These are phyloP conservation scores for Leptinotarsa rubiginosa DNA, from an alignment of 2,888 invertebrate genomes.

Conservation along the genomic window DNA sequence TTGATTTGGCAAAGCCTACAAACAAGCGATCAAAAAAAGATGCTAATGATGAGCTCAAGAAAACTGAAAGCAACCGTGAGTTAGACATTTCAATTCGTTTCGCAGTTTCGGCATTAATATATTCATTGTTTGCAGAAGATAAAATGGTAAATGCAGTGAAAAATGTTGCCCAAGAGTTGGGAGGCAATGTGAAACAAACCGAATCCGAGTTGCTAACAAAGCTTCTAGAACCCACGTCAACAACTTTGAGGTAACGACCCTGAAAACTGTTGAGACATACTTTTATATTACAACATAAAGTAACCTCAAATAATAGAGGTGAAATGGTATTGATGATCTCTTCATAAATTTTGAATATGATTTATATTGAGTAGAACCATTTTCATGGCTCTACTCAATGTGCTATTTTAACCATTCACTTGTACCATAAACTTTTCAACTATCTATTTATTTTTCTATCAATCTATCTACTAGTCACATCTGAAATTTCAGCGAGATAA, in stretches of 20 bases:
- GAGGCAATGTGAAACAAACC: slow-evolving; percentile 76
- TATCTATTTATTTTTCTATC: slow-evolving; percentile 23
- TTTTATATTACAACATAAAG: no score
- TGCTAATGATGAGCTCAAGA: slow-evolving; percentile 40
- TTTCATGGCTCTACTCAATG: no score
- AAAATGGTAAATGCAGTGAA: slow-evolving; percentile 74
- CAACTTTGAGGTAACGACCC: slow-evolving; percentile 24
- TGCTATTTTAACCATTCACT: no score
- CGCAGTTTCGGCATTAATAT: no score
- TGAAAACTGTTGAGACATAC: neutral
- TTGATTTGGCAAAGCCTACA: slow-evolving; percentile 59
- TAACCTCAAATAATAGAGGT: no score
- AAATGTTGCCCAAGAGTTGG: slow-evolving; percentile 77
- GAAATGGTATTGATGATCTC: no score
- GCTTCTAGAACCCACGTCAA: slow-evolving; percentile 62
- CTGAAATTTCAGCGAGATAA: slow-evolving; percentile 72
- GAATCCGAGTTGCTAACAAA: slow-evolving; percentile 81
- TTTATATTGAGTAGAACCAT: no score
- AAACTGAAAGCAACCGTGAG: slow-evolving; percentile 52
- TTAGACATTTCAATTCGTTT: slow-evolving; percentile 1
- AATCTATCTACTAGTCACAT: neutral
- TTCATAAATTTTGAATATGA: no score
- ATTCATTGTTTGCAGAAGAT: slow-evolving; percentile 50
- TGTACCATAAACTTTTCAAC: neutral
- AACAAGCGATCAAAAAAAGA: slow-evolving; percentile 50